Evolutionary conservation across 2,888 invertebrate species (phyloP).

Genomic region (Calameuta filiformis): DNA sequence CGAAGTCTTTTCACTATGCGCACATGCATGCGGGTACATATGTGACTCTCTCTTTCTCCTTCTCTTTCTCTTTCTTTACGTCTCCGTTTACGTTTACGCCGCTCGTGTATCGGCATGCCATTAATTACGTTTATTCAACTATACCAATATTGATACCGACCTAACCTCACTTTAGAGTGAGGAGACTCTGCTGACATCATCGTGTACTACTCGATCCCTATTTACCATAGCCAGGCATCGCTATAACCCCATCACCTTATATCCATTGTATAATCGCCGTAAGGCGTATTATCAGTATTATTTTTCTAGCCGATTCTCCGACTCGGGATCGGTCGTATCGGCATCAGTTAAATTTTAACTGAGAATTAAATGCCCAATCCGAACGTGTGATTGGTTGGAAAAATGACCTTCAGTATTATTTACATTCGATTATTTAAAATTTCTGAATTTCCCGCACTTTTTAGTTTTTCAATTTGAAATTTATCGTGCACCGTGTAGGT

Average conservation of each 20-base stretch:
- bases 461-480: not conserved
- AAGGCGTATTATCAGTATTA: not conserved
- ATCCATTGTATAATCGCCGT: not conserved
- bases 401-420: not conserved
- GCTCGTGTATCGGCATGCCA: conserved; percentile 21
- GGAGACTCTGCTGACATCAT: not conserved
- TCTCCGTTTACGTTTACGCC: conserved; percentile 16
- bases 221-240: not conserved
- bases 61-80: conserved; percentile 10
- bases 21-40: not conserved
- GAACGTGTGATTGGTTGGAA: not conserved
- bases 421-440: not conserved
- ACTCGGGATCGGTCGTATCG: not conserved
- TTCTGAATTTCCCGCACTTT: not conserved
- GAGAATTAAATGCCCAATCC: not conserved
- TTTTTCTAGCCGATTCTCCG: not conserved
- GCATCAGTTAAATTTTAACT: not conserved
- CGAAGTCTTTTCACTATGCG: not conserved
- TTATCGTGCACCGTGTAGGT: not conserved
- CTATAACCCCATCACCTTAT: not conserved
- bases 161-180: conserved; percentile 24
- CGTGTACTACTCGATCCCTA: not conserved
- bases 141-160: conserved; percentile 44
- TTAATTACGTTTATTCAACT: conserved; percentile 53
- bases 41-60: conserved; percentile 4